Evolutionary conservation across 2,113 vertebrate genomes (phyloP).

Genomic region (Eudyptes chrysolophus): DNA sequence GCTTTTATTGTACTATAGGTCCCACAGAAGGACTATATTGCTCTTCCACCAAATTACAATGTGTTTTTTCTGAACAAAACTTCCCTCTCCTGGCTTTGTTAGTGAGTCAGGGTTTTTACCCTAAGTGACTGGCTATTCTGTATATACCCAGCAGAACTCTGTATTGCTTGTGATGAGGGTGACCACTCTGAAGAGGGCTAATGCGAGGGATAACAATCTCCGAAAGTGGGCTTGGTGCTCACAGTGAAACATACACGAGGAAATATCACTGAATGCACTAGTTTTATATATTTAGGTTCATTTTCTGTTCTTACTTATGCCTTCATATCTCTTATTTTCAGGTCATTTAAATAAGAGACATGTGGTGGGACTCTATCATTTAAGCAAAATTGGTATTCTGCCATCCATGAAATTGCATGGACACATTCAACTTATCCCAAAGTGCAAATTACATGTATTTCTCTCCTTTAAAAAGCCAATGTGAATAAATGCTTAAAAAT

Average conservation of each 20-base stretch:
- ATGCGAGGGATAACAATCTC: not conserved
- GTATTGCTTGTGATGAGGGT: not conserved
- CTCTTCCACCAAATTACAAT: not conserved
- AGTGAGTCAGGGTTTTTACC: not conserved
- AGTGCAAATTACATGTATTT: conserved; percentile 66
- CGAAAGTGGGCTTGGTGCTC: not conserved
- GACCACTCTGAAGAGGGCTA: not conserved
- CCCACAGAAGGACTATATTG: not conserved
- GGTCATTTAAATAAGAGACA: conserved; percentile 71
- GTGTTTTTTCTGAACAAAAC: not conserved
- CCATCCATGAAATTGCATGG: conserved; percentile 74
- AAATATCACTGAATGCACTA: conserved; percentile 1
- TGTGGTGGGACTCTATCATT: conserved; percentile 66
- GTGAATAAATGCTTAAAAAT: conserved; percentile 54
- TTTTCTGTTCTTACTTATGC: conserved; percentile 55
- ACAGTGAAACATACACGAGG: conserved; percentile 14
- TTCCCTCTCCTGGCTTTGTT: not conserved
- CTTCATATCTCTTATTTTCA: conserved; percentile 64
- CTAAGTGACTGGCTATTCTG: not conserved
- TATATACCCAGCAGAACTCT: not conserved
- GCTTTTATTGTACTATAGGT: not conserved
- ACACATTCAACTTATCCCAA: conserved; percentile 66
- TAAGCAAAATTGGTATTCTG: conserved; percentile 72
- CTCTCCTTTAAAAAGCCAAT: conserved; percentile 48
- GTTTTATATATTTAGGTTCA: conserved; percentile 50